Base-by-base conservation (phyloP, 2,888 invertebrate genomes). In the Agapostemon virescens region DNA sequence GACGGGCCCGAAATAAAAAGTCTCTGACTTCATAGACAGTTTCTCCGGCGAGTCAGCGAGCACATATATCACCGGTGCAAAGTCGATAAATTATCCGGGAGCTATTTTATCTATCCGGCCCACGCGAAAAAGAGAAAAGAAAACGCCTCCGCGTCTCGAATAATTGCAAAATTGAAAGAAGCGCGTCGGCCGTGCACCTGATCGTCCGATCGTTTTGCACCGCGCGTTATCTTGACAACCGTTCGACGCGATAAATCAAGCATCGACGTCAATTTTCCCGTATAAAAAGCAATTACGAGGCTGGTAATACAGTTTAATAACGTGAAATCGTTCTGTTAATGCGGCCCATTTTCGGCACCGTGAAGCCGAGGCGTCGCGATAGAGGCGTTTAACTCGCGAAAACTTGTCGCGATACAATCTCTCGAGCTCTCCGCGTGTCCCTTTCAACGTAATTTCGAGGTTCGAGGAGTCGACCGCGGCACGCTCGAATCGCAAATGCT, bases 391-490 rank as follows among this genome's bases (percentile, higher is more conserved):
- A 49, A 58, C 67, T 36, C 55, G 69, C 76, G 79, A 77, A 68
- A 67, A 69, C 71, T 79, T 72, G 79, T 80, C 80, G 52, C 75
- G 77, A 80, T 81, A 68, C 75, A 45, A 76, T 79, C 84, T 79
- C 26, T 15, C 13, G 5, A 15, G 68, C 66, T 52, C 52, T 52
- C 52, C 58, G n/a, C 33, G 71, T 58, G 36, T 52, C n/a, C 40
- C 38, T 20, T 38, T 71, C 38, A 36, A 20, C 38, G 36, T 58
- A 38, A 69, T 45, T 72, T 71, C 68, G 75, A 45, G 70, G 42
- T 33, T 49, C 72, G 74, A 55, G 13, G 63, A 49, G 45, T 64
- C 70, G 33, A 52, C 42, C 52, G 30, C 58, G 52, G 33, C 38
- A 40, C 49, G 40, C 49, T 20, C 36, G 72, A 66, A 66, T 7